Conservation (phyloP, 1,140 invertebrate genomes). For the Macrotrachela quadricornifera region DNA sequence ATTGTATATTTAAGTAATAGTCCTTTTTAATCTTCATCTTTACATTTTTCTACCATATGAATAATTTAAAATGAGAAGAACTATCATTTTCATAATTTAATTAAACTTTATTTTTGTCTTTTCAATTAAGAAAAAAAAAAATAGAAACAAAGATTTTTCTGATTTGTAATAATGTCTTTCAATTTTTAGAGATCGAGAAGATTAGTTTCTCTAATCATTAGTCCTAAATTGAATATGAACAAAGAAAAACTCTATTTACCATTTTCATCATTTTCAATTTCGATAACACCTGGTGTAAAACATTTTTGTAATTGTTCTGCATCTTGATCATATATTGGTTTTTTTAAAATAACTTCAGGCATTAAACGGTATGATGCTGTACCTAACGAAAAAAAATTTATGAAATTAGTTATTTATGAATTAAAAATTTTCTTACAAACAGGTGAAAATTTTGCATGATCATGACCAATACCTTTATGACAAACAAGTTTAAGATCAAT, state of each 20-base stretch:
- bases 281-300: slow-evolving; percentile 81
- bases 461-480: slow-evolving; percentile 77
- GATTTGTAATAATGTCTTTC: neutral
- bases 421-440: slow-evolving; percentile 46
- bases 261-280: slow-evolving; percentile 40
- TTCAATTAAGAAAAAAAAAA: no score
- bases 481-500: slow-evolving; percentile 48
- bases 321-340: slow-evolving; percentile 48
- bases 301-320: slow-evolving; percentile 61
- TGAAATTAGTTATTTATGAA: neutral
- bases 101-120: no score
- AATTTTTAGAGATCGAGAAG: neutral
- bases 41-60: no score
- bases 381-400: slow-evolving; percentile 33
- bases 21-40: no score
- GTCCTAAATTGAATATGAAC: neutral
- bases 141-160: neutral
- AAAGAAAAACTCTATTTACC: slow-evolving; percentile 36
- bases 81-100: no score
- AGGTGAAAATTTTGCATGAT: slow-evolving; percentile 97
- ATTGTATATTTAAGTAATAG: no score
- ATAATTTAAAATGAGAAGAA: no score
- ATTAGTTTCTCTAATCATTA: slow-evolving; percentile 28
- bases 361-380: slow-evolving; percentile 73
- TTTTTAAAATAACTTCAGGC: slow-evolving; percentile 55